A percentile compares a stretch with the other conserved stretches of the same genome.
Conservation (phyloP, 1,140 invertebrate genomes). For the Bradysia coprophila region DNA sequence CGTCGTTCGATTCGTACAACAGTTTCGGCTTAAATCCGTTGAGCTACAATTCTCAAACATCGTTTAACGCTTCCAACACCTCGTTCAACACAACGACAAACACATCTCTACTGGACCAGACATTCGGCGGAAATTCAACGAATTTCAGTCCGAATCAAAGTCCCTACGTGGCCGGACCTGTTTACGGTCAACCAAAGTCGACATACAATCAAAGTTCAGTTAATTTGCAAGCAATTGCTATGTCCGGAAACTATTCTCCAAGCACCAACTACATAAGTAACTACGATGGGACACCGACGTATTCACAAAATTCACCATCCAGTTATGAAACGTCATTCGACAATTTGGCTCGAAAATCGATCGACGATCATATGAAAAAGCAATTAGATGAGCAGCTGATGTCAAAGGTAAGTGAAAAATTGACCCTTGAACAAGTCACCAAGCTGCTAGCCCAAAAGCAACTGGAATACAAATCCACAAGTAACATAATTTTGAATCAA, state of each 20-base stretch:
- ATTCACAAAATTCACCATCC: conserved; percentile 1
- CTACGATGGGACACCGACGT: conserved; percentile 1
- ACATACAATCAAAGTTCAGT: conserved; percentile 1
- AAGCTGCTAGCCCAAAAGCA: conserved; percentile 1
- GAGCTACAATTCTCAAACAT: conserved; percentile 2
- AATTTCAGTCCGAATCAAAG: not conserved
- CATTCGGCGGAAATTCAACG: not conserved
- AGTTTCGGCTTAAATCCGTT: conserved; percentile 1
- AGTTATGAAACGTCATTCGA: not conserved
- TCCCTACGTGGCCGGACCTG: not conserved
- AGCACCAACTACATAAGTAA: conserved; percentile 2
- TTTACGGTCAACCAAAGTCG: not conserved
- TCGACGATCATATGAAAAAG: conserved; percentile 4
- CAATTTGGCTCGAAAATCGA: not conserved
- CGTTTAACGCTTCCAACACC: conserved; percentile 3
- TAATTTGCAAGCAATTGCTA: conserved; percentile 2
- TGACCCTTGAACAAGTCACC: not conserved
- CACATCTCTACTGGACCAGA: not conserved
- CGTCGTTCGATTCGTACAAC: conserved; percentile 5
- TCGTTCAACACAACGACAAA: conserved; percentile 3
- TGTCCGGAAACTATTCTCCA: conserved; percentile 1
- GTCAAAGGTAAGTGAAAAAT: conserved; percentile 4
- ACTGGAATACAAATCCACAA: not conserved
- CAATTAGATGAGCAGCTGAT: conserved; percentile 3
- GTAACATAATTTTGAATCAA: conserved; percentile 4